Conservation (phyloP, 2,113 vertebrate species). For the Alces alces region DNA sequence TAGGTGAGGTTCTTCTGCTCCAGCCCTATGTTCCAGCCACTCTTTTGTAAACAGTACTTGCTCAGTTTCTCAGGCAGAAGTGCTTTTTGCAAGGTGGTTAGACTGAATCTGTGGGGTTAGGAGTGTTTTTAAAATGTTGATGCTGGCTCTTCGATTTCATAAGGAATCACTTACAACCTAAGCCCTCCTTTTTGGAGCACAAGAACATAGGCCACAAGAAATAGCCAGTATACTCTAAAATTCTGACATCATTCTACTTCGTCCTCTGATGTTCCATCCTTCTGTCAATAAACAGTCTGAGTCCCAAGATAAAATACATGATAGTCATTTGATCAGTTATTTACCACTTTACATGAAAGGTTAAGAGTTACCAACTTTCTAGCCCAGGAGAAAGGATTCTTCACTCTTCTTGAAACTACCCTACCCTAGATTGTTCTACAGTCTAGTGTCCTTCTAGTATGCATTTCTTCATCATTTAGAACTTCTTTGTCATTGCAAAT, state of each 20-base stretch:
- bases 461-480: slow-evolving; percentile 8
- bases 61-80: background rate
- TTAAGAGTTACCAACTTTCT: background rate
- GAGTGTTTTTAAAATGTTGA: background rate
- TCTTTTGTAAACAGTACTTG: background rate
- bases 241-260: background rate
- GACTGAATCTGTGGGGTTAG: background rate
- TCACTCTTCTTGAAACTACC: background rate
- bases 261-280: background rate
- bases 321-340: background rate
- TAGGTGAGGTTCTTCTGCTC: background rate
- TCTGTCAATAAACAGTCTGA: background rate
- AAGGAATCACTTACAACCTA: background rate
- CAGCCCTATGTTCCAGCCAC: background rate
- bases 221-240: background rate
- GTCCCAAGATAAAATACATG: background rate
- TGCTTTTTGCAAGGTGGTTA: background rate
- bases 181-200: background rate
- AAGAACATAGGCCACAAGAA: background rate
- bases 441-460: background rate
- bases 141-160: background rate
- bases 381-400: background rate
- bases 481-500: background rate
- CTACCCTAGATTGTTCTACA: background rate
- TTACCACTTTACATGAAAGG: background rate